Conservation (phyloP, 1,140 invertebrate species). For the Leptinotarsa lineolata region DNA sequence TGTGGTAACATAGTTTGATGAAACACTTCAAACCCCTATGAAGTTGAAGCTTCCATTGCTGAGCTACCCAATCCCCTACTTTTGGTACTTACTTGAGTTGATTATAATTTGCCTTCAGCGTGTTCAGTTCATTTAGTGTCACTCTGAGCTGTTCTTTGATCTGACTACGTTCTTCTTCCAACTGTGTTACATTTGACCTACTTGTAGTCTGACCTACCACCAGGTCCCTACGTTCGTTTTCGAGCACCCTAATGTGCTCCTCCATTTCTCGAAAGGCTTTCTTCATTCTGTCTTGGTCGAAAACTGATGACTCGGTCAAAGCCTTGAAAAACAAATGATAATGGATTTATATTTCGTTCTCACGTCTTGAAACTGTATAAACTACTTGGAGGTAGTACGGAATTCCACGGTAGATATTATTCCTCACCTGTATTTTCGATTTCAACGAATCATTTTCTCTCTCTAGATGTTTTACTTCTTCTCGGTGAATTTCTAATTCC, state of each 20-base stretch:
- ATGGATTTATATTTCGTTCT: background rate
- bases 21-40: too few relatives aligned
- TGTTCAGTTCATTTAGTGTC: slow-evolving; percentile 48
- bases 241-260: slow-evolving; percentile 48
- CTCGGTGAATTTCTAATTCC: slow-evolving; percentile 60
- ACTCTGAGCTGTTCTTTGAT: slow-evolving; percentile 45
- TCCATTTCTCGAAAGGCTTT: slow-evolving; percentile 47
- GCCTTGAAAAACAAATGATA: background rate
- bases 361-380: slow-evolving; percentile 13
- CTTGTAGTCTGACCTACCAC: slow-evolving; percentile 46
- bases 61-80: too few relatives aligned
- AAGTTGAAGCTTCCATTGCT: too few relatives aligned
- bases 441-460: slow-evolving; percentile 62
- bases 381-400: slow-evolving; percentile 12
- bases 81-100: slow-evolving; percentile 50
- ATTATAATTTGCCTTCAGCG: slow-evolving; percentile 46
- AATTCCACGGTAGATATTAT: too few relatives aligned
- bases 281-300: slow-evolving; percentile 39
- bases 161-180: slow-evolving; percentile 50
- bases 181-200: slow-evolving; percentile 46
- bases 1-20: too few relatives aligned
- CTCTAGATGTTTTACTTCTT: slow-evolving; percentile 61
- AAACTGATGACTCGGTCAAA: slow-evolving; percentile 32
- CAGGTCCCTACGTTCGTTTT: slow-evolving; percentile 50
- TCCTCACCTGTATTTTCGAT: slow-evolving; percentile 59